Conservation (phyloP, 2,888 invertebrate genomes). For the Ectropis crepuscularia region DNA sequence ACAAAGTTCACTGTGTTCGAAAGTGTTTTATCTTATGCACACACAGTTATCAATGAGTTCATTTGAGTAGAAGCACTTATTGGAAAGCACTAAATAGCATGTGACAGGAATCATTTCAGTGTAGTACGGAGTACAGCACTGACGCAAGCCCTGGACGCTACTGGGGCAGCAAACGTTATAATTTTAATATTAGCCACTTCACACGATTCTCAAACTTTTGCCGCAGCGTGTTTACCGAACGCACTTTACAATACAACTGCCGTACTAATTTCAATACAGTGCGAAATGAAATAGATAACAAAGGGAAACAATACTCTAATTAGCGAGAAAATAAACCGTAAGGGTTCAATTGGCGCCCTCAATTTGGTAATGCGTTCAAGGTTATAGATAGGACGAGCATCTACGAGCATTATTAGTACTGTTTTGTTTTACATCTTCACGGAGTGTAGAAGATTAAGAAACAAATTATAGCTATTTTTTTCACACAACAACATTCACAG, state of each 20-base stretch:
- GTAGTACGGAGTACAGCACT: constrained; percentile 62
- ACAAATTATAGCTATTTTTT: too few species aligned
- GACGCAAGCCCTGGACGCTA: constrained; percentile 73
- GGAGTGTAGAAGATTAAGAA: neutral
- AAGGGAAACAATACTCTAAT: constrained; percentile 54
- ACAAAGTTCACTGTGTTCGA: constrained; percentile 53
- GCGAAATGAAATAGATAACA: constrained; percentile 45
- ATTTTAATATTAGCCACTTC: constrained; percentile 81
- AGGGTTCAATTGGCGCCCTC: constrained; percentile 54
- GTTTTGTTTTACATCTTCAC: constrained; percentile 16
- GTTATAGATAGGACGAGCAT: constrained; percentile 46
- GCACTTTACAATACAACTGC: constrained; percentile 31
- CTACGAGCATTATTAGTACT: constrained; percentile 41
- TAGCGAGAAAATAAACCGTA: constrained; percentile 52
- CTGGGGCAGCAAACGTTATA: constrained; percentile 80
- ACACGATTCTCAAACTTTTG: constrained; percentile 69
- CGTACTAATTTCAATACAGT: constrained; percentile 26
- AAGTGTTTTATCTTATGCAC: constrained; percentile 73
- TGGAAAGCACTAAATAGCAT: constrained; percentile 54
- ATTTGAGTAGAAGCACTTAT: constrained; percentile 61
- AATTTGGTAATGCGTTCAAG: constrained; percentile 54
- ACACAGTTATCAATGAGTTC: constrained; percentile 73
- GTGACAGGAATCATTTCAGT: constrained; percentile 70
- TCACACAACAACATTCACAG: too few species aligned
- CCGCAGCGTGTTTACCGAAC: constrained; percentile 33